These are phyloP conservation scores for Cynodonichthys magdalenae DNA, from an alignment of 2,797 vertebrate species.

Conservation along the genomic window DNA sequence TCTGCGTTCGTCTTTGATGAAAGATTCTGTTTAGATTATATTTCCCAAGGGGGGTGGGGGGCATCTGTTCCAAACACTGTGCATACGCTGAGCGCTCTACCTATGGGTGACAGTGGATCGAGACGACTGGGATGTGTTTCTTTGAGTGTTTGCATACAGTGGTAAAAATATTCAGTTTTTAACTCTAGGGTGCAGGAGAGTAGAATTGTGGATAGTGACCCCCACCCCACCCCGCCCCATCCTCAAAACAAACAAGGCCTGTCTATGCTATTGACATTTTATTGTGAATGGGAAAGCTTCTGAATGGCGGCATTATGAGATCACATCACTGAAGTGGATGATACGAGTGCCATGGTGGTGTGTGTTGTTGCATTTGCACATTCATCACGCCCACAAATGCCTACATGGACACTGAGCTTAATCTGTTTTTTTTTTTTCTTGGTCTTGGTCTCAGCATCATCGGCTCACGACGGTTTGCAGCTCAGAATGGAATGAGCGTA, in stretches of 20 bases:
- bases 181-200: constrained; percentile 19
- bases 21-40: constrained; percentile 72
- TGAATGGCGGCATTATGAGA: constrained; percentile 72
- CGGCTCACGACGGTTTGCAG: constrained; percentile 7
- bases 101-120: constrained; percentile 60
- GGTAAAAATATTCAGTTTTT: constrained; percentile 30
- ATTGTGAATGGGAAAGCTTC: constrained; percentile 46
- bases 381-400: constrained; percentile 32
- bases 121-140: constrained; percentile 52
- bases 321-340: constrained; percentile 55
- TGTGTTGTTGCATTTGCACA: constrained; percentile 20
- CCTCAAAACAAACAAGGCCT: constrained; percentile 49
- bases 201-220: constrained; percentile 10
- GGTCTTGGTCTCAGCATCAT: constrained; percentile 16
- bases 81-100: constrained; percentile 44
- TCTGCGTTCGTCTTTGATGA: constrained; percentile 77
- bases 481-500: constrained; percentile 21
- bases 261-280: constrained; percentile 49
- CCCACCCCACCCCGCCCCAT: not conserved
- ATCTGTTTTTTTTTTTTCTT: not conserved
- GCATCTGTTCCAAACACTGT: constrained; percentile 63
- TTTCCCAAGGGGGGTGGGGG: constrained; percentile 35
- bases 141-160: constrained; percentile 4
- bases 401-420: constrained; percentile 26
- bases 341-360: constrained; percentile 30